Evolutionary conservation across 2,888 invertebrate genomes (phyloP).

Genomic region (Oscheius sp.): DNA sequence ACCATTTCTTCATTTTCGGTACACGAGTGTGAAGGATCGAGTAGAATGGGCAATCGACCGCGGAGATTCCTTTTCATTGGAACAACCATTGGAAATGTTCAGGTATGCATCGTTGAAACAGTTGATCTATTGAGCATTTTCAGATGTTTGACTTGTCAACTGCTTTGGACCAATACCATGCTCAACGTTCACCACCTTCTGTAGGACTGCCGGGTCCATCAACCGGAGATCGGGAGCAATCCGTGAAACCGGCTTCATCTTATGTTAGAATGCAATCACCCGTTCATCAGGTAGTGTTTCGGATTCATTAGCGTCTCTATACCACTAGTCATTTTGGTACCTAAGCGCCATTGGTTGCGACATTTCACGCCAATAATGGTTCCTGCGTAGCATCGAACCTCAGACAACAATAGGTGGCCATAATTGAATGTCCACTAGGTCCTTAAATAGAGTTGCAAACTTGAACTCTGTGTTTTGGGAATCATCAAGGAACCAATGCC

Average conservation of each 20-base stretch:
- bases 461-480: too few relatives aligned
- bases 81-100: constrained; percentile 90
- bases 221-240: neutral
- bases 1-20: constrained; percentile 94
- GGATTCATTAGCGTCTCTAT: constrained; percentile 16
- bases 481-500: neutral
- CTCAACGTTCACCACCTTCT: constrained; percentile 29
- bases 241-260: constrained; percentile 3
- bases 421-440: too few relatives aligned
- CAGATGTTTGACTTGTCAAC: constrained; percentile 97
- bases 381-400: too few relatives aligned
- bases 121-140: constrained; percentile 53
- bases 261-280: constrained; percentile 23
- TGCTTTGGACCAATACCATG: constrained; percentile 82
- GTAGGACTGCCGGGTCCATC: constrained; percentile 33
- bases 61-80: constrained; percentile 90
- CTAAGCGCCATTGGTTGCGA: too few relatives aligned
- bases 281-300: constrained; percentile 15
- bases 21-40: constrained; percentile 96
- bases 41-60: constrained; percentile 88
- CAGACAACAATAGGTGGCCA: too few relatives aligned
- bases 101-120: constrained; percentile 74
- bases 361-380: too few relatives aligned
- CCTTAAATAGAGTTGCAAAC: too few relatives aligned
- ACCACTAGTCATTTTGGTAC: too few relatives aligned